Evolutionary conservation across 92 coral and sea anemone genomes (phyloP).

Genomic region (Heliopora coerulea): DNA sequence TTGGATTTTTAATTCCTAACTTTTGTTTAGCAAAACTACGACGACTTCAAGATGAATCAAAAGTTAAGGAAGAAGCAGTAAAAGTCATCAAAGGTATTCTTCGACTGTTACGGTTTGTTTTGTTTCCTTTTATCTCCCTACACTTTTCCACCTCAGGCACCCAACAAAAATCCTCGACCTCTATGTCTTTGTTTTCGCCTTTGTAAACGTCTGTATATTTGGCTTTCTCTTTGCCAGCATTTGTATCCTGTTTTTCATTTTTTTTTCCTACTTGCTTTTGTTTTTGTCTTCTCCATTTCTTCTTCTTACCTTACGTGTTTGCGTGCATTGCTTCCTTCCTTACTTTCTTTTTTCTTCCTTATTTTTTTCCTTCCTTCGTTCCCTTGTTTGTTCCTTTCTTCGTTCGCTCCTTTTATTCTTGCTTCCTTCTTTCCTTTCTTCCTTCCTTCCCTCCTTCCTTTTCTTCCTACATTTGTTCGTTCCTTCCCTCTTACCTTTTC

Average conservation of each 20-base stretch:
- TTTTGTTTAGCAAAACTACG: conserved; percentile 13
- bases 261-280: no score
- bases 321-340: no score
- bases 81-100: conserved; percentile 21
- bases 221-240: no score
- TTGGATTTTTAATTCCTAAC: no score
- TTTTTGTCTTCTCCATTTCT: neutral
- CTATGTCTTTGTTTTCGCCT: no score
- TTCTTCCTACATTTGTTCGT: conserved; percentile 2
- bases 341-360: neutral
- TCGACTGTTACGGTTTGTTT: no score
- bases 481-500: neutral
- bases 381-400: neutral
- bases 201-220: no score
- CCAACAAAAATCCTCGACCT: no score
- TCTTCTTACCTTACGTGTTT: neutral
- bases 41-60: conserved; percentile 31
- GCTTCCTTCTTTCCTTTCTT: conserved; percentile 11
- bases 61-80: conserved; percentile 24
- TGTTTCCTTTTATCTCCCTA: no score
- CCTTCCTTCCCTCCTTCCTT: conserved; percentile 19
- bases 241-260: no score
- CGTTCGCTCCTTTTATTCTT: neutral
- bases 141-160: no score
- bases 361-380: neutral